Evolutionary conservation across 2,888 invertebrate genomes (phyloP).

Genomic region (Drosophila macrothrix): DNA sequence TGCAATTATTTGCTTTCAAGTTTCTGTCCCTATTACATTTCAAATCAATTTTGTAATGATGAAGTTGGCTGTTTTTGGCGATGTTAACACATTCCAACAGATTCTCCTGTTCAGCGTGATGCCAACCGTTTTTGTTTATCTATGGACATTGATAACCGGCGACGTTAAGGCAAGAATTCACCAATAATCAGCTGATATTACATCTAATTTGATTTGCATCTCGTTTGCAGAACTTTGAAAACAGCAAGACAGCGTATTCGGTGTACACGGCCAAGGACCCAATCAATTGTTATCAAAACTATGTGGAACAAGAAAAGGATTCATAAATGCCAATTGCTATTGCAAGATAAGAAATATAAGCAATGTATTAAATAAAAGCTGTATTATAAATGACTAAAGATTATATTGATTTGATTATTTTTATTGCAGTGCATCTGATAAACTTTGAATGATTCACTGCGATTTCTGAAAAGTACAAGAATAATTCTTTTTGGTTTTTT

Average conservation of each 20-base stretch:
- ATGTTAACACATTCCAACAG: slow-evolving; percentile 67
- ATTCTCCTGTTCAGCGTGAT: slow-evolving; percentile 71
- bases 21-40: background rate
- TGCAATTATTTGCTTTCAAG: background rate
- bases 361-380: slow-evolving; percentile 1
- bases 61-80: slow-evolving; percentile 67
- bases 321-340: slow-evolving; percentile 15
- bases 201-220: background rate
- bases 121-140: slow-evolving; percentile 79
- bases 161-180: slow-evolving; percentile 71
- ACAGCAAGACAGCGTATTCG: slow-evolving; percentile 68
- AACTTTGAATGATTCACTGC: background rate
- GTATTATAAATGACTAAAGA: background rate
- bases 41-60: slow-evolving; percentile 37
- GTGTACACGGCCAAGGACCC: slow-evolving; percentile 79
- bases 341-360: background rate
- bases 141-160: slow-evolving; percentile 80
- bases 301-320: slow-evolving; percentile 51
- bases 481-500: background rate
- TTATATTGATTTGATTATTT: background rate
- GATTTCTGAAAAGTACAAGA: background rate
- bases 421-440: background rate
- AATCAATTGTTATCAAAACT: slow-evolving; percentile 83
- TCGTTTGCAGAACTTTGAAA: slow-evolving; percentile 74
- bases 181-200: background rate